phyloP scores from a whole-genome alignment of 2,888 invertebrate genomes.

The Drosophila maculinotata region DNA sequence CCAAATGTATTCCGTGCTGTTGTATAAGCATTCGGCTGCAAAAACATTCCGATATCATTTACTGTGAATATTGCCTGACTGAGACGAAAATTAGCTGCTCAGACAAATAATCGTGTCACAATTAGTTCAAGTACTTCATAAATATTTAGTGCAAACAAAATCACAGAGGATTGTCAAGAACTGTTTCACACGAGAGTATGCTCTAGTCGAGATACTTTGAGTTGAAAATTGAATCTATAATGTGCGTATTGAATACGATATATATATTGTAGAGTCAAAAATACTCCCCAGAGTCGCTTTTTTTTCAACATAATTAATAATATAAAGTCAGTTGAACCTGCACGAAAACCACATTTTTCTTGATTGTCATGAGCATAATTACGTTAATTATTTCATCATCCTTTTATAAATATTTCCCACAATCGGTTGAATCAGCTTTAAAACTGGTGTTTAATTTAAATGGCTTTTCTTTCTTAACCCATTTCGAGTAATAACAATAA shows the following conservation, averaged over 20 bases:
- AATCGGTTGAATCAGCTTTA: constrained; percentile 7
- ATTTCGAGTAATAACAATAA: constrained; percentile 59
- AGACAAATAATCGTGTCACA: background rate
- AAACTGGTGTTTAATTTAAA: constrained; percentile 32
- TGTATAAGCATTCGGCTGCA: constrained; percentile 14
- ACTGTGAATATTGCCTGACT: constrained; percentile 1
- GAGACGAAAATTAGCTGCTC: constrained; percentile 1
- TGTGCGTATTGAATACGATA: no score
- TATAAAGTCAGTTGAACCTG: no score
- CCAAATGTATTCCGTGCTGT: constrained; percentile 35
- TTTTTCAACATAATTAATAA: background rate
- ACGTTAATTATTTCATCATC: constrained; percentile 32
- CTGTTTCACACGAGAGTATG: background rate
- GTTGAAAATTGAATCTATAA: no score
- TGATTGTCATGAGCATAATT: constrained; percentile 6
- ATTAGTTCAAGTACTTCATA: no score
- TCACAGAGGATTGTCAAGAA: background rate
- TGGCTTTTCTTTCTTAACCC: constrained; percentile 57
- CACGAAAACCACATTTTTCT: background rate
- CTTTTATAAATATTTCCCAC: constrained; percentile 17
- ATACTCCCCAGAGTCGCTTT: no score
- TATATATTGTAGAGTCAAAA: no score
- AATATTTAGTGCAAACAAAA: no score
- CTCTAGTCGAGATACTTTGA: no score
- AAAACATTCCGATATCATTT: constrained; percentile 11